Base-by-base conservation (phyloP, 2,113 vertebrate species). In the Protobothrops mucrosquamatus region DNA sequence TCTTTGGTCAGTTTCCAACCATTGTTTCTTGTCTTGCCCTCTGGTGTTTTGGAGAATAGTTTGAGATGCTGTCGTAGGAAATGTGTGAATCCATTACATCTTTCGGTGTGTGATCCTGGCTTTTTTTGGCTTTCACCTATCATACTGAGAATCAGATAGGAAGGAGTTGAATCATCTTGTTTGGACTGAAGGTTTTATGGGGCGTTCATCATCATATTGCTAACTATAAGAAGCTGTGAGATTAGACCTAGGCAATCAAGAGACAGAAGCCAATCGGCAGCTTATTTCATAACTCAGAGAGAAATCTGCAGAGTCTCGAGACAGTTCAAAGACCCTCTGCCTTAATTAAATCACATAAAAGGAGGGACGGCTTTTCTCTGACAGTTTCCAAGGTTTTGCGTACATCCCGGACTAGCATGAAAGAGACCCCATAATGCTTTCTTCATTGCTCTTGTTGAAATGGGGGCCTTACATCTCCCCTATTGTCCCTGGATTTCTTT, bases 111-210 rank as follows among this genome's bases (percentile, higher is more conserved):
- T 22, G 23, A 14, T 55, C n/a, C 18, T 64, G 48, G 22, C 87
- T 74, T 7, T 15, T 15, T 59, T 52, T 6, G 14, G 0, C 24
- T 54, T 94, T 0, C 6, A 22, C 74, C n/a, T 26, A 12, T 7
- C 56, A 10, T 11, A 74, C 7, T 2, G 24, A 59, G 26, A 64
- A 87, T 4, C 55, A 52, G 18, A 55, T 20, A 3, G 94, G 95
- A 95, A 3, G 94, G 95, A 95, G 46, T 23, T 8, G 91, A 52
- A 29, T 56, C 26, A 46, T 94, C 87, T 91, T 94, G 46, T 51
- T 92, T 39, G 59, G 87, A 15, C 93, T 69, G 92, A 91, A 94
- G 43, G 5, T 15, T 93, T 74, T 92, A 34, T 24, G 29, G 92
- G 94, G 48, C 81, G 93, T 46, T 94, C 52, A 20, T 94, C 54